A percentile compares a stretch with the other conserved stretches of the same genome.
Evolutionary conservation across 2,113 vertebrate species (phyloP).

Genomic region (Gorsachius goisagi): DNA sequence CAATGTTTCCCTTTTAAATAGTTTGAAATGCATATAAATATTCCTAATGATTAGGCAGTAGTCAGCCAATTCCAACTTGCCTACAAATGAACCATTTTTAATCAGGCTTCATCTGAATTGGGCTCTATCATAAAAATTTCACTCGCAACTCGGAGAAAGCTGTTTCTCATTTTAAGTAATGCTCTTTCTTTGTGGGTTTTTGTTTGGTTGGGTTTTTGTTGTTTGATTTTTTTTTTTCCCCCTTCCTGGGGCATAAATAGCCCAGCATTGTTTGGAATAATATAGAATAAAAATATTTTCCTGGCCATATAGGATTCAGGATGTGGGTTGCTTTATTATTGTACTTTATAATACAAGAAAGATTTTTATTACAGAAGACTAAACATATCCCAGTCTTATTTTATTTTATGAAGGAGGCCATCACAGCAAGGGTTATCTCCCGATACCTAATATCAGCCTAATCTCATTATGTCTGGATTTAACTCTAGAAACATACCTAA

Average conservation of each 20-base stretch:
- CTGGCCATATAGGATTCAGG: not conserved
- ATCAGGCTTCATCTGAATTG: constrained; percentile 17
- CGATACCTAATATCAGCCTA: not conserved
- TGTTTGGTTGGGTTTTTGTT: not conserved
- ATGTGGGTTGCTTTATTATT: not conserved
- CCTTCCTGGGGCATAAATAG: constrained; percentile 10
- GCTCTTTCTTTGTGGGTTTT: not conserved
- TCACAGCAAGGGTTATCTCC: not conserved
- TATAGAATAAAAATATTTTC: not conserved
- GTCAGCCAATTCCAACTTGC: constrained; percentile 32
- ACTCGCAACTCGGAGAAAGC: not conserved
- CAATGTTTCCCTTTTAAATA: not conserved
- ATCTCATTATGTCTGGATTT: not conserved
- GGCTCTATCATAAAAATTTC: not conserved
- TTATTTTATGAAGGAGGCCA: not conserved
- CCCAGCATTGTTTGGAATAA: not conserved
- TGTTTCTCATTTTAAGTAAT: constrained; percentile 26
- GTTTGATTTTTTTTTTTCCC: no score
- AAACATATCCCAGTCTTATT: not conserved
- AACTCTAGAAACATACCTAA: not conserved
- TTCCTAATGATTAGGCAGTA: constrained; percentile 33
- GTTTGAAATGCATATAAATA: constrained; percentile 36
- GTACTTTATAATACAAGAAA: not conserved
- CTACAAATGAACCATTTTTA: constrained; percentile 42
- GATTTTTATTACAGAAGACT: not conserved